A percentile compares a stretch with the other conserved stretches of the same genome.
These are phyloP conservation scores for Campaea margaritaria DNA, from an alignment of 2,888 invertebrate genomes.

Conservation along the genomic window DNA sequence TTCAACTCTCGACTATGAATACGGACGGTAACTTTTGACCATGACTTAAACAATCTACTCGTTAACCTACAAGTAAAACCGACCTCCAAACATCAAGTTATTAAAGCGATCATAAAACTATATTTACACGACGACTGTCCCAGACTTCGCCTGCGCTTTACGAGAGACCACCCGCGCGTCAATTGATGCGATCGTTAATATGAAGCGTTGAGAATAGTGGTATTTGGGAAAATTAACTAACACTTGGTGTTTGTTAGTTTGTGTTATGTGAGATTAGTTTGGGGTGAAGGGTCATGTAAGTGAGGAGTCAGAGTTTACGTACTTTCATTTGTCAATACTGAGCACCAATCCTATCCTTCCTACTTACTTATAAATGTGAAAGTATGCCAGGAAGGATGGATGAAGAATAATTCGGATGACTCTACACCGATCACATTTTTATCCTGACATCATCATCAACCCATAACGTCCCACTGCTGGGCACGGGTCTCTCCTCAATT, in stretches of 20 bases:
- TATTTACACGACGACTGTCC: conserved; percentile 55
- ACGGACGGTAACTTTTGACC: conserved; percentile 4
- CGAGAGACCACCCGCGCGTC: conserved; percentile 70
- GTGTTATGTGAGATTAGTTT: not conserved
- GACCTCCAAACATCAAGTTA: conserved; percentile 41
- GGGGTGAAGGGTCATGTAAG: not conserved
- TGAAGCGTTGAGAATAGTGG: conserved; percentile 47
- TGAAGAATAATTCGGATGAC: no score
- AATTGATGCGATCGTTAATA: conserved; percentile 66
- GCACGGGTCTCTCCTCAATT: no score
- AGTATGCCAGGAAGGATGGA: no score
- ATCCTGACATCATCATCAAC: no score
- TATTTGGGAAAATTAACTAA: conserved; percentile 52
- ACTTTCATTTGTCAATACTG: not conserved
- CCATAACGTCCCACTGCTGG: no score
- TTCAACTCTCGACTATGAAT: no score
- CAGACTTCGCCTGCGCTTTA: conserved; percentile 63
- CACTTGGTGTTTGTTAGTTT: conserved; percentile 30
- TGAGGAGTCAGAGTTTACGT: no score
- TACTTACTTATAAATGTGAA: no score
- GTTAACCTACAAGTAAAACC: conserved; percentile 34
- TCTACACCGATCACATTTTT: no score
- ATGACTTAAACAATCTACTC: conserved; percentile 17
- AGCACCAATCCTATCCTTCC: no score
- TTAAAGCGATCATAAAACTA: conserved; percentile 53